Evolutionary conservation across 1,140 invertebrate genomes (phyloP), one percentile per base, ranked within the genome.

Genomic region (Drosophila takahashii): DNA sequence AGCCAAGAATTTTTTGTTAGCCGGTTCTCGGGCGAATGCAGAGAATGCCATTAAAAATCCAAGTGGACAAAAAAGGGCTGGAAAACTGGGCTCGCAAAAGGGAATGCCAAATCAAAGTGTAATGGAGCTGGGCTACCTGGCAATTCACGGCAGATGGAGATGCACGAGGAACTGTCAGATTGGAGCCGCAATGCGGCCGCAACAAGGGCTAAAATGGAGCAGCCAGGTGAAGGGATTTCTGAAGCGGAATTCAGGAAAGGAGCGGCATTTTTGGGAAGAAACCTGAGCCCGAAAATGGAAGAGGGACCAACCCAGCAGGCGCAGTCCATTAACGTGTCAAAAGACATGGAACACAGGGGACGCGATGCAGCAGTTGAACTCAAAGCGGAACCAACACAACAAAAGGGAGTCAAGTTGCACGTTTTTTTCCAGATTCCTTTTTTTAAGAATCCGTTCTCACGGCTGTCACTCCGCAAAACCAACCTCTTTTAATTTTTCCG

Each of bases 81-180:
- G 36, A 56, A 54, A 27, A 42, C 48, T 47, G n/a, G 53, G 26
- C 65, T 39, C 32, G 39, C 57, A 70, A 84, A 89, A 87, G 76
- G 59, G 84, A 89, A 87, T 87, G 79, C 84, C 69, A 87, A 87
- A 87, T 87, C 84, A 87, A 87, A 87, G 79, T 70, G 62, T 69
- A 77, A 89, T 77, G 71, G 51, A 57, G 65, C 11, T 27, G 42
- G 53, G 37, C 36, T 57, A 69, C 57, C 64, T 64, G 44, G 37
- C 34, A 42, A 29, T 67, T n/a, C 36, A 6, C n/a, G 13, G 18
- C 27, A 51, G 39, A 51, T 50, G 64, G 41, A 32, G 16, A 32
- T 42, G 16, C 44, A 36, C 27, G 52, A 29, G 15, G 42, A 56
- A 69, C 52, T 51, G 59, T 39, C 61, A 60, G 77, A 41, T 58